Evolutionary conservation across 2,797 vertebrate genomes (phyloP), one percentile per base, ranked within the genome.

Genomic region (Uromys caudimaculatus): DNA sequence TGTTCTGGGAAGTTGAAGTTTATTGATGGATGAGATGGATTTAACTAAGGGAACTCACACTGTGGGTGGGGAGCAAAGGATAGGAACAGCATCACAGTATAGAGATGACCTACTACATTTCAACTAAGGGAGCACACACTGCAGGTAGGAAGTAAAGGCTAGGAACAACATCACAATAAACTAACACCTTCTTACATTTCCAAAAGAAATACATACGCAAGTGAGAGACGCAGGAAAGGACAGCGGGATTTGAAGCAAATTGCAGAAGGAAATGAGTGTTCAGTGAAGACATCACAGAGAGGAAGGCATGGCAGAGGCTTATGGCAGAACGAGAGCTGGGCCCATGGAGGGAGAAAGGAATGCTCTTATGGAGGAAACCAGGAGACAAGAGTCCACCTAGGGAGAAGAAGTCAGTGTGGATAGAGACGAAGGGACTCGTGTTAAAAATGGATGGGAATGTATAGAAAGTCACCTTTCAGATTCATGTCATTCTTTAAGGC

Each of bases 371-470:
- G 47, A 86, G 24, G 12, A 90, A 86, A 82, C 2, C 62, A 47
- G 62, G 19, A 44, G 4, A 1, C 4, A 73, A 41, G 44, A 6
- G 16, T 19, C 17, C 6, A 29, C 1, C 10, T 71, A 5, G 32
- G 10, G 58, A 60, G n/a, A 75, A 82, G 75, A 92, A 27, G 9
- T 76, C 60, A 78, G 4, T 1, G 32, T 32, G 78, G 35, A 41
- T 67, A 62, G 24, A 62, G 7, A 89, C 13, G 62, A 86, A 75
- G 23, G 10, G 75, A n/a, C 58, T n/a, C 56, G 11, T 56, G 82
- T 89, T 60, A 84, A 93, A 86, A 9, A 83, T 54, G 85, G 67
- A 71, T n/a, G 67, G 52, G 96, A 87, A 94, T 32, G 44, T 58
- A 76, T 0, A 87, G 60, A n/a, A 73, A 69, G 75, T 90, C 19